phyloP scores from a whole-genome alignment of 2,888 invertebrate species.

The Philopedon plagiatum region DNA sequence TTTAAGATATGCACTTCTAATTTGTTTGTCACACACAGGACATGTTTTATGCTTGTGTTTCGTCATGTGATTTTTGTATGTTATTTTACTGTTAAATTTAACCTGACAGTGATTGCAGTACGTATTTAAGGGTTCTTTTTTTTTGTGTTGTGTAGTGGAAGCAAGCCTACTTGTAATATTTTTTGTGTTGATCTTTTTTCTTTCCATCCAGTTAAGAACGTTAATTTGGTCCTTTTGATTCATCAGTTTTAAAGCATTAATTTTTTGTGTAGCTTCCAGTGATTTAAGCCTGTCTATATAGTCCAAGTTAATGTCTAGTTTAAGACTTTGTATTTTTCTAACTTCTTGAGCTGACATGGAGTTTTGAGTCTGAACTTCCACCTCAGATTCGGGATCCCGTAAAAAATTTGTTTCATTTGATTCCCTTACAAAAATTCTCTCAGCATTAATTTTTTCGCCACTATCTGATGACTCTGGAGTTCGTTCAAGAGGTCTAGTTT shows the following conservation, averaged over 20 bases:
- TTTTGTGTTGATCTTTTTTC: slow-evolving; percentile 19
- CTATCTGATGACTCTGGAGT: background rate
- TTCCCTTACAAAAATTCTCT: background rate
- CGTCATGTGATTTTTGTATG: slow-evolving; percentile 55
- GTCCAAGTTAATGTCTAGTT: slow-evolving; percentile 26
- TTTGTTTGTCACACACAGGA: slow-evolving; percentile 58
- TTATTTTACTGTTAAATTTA: slow-evolving; percentile 51
- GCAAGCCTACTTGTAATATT: slow-evolving; percentile 16
- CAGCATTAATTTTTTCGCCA: background rate
- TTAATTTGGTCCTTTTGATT: slow-evolving; percentile 31
- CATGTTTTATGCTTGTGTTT: slow-evolving; percentile 61
- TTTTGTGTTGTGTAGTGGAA: slow-evolving; percentile 18
- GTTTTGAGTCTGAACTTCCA: background rate
- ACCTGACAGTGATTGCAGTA: slow-evolving; percentile 54
- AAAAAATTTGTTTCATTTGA: background rate
- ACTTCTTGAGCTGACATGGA: background rate
- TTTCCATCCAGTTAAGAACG: slow-evolving; percentile 31
- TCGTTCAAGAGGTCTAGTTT: background rate
- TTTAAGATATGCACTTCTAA: slow-evolving; percentile 59
- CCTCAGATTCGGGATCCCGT: background rate
- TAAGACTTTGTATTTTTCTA: slow-evolving; percentile 38
- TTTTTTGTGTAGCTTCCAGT: slow-evolving; percentile 20
- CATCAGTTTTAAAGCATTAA: slow-evolving; percentile 33
- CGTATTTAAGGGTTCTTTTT: slow-evolving; percentile 27
- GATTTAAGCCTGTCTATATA: slow-evolving; percentile 25